Conservation (phyloP, 2,888 invertebrate genomes). For the Dynastes tityus region DNA sequence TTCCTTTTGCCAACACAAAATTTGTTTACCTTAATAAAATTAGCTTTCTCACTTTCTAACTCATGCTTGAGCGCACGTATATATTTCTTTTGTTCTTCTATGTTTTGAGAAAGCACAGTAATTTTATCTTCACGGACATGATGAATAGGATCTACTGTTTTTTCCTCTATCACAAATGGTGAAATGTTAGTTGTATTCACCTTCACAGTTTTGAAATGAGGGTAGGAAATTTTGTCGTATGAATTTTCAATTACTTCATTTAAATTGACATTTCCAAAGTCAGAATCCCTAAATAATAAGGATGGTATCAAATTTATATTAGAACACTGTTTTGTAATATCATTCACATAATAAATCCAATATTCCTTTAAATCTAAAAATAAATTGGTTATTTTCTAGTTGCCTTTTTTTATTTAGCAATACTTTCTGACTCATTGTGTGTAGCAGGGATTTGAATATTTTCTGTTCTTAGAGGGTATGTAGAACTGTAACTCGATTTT, state of each 20-base stretch:
- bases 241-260: conserved; percentile 1
- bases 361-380: conserved; percentile 66
- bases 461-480: conserved; percentile 62
- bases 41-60: conserved; percentile 53
- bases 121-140: conserved; percentile 56
- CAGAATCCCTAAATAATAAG: conserved; percentile 61
- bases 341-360: conserved; percentile 65
- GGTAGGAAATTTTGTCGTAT: neutral
- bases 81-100: conserved; percentile 62
- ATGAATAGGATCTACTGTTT: conserved; percentile 4
- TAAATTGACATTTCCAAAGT: conserved; percentile 53
- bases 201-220: neutral
- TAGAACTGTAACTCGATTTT: conserved; percentile 64
- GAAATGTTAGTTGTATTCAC: neutral
- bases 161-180: neutral
- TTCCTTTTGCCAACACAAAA: conserved; percentile 27
- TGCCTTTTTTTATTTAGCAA: conserved; percentile 9
- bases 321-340: conserved; percentile 67
- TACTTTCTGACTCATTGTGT: conserved; percentile 61
- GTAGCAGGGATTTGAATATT: conserved; percentile 63
- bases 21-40: conserved; percentile 43
- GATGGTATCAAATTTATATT: conserved; percentile 65
- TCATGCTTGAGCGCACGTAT: conserved; percentile 62
- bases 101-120: conserved; percentile 67
- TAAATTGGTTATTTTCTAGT: conserved; percentile 32